These are phyloP conservation scores for Semotilus atromaculatus DNA, from an alignment of 2,797 vertebrate species.

Conservation along the genomic window DNA sequence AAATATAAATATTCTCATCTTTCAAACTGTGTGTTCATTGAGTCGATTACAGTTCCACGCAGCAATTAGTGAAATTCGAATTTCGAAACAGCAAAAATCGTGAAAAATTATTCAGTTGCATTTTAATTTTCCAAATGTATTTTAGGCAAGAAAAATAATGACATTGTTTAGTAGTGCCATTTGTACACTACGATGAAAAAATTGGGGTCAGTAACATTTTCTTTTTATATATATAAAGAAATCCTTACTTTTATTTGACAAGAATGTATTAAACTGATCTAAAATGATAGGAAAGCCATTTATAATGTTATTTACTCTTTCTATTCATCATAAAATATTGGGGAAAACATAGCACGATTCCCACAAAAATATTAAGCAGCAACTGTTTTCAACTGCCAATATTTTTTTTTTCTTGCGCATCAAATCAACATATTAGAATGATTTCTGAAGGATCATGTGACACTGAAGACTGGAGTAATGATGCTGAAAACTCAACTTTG, in stretches of 20 bases:
- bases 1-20: conserved; percentile 20
- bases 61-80: too few species aligned
- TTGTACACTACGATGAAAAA: not conserved
- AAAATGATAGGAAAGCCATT: not conserved
- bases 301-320: not conserved
- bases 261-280: not conserved
- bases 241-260: too few species aligned
- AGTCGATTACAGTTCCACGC: not conserved
- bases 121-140: not conserved
- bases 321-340: not conserved
- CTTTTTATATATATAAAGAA: not conserved
- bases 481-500: not conserved
- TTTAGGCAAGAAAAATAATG: not conserved
- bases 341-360: not conserved
- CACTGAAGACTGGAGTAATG: not conserved
- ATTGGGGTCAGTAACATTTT: not conserved
- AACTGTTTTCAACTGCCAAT: not conserved
- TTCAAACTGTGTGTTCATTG: conserved; percentile 17
- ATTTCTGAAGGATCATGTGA: not conserved
- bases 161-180: not conserved
- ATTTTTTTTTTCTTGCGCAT: not conserved
- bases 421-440: not conserved
- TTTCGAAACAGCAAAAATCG: too few species aligned
- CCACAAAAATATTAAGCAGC: not conserved
- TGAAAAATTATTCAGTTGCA: not conserved